Percentiles rank a stretch among this genome's conserved stretches.
phyloP scores from a whole-genome alignment of 2,797 vertebrate genomes.

The Takifugu ocellatus region DNA sequence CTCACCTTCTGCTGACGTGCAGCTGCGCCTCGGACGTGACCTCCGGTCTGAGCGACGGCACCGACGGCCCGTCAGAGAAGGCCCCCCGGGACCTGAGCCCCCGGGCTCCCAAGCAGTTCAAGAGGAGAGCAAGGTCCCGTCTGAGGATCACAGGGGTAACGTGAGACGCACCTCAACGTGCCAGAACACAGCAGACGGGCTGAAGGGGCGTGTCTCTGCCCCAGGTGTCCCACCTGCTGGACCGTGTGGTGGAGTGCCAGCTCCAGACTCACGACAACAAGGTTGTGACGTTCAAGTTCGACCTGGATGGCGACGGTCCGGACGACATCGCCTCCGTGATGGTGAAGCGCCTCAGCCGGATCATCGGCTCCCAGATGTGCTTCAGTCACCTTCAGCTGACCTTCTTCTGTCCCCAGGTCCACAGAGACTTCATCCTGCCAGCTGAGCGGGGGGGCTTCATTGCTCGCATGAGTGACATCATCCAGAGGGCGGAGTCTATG shows the following conservation, averaged over 20 bases:
- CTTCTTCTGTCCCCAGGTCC: conserved; percentile 31
- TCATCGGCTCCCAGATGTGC: too few relatives aligned
- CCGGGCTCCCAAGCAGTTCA: conserved; percentile 73
- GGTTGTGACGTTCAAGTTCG: conserved; percentile 96
- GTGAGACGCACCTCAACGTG: not conserved
- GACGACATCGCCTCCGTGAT: conserved; percentile 92
- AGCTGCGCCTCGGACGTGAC: conserved; percentile 88
- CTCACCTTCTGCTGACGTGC: not conserved
- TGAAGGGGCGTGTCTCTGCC: conserved; percentile 7
- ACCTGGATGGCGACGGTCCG: conserved; percentile 92
- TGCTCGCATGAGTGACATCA: conserved; percentile 87
- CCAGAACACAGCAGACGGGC: too few relatives aligned
- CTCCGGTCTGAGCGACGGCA: conserved; percentile 85
- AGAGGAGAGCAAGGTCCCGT: conserved; percentile 82
- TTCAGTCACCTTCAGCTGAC: not conserved
- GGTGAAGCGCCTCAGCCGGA: conserved; percentile 68
- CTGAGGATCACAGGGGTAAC: conserved; percentile 85
- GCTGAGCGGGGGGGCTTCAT: conserved; percentile 82
- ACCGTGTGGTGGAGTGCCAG: conserved; percentile 93
- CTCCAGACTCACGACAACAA: conserved; percentile 94
- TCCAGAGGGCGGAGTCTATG: conserved; percentile 84
- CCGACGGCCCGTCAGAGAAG: conserved; percentile 79
- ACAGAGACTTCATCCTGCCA: conserved; percentile 88
- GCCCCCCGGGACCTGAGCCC: conserved; percentile 53
- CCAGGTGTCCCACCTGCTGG: conserved; percentile 85